Conservation (phyloP, 2,113 vertebrate species). For the Daphoenositta chrysoptera region DNA sequence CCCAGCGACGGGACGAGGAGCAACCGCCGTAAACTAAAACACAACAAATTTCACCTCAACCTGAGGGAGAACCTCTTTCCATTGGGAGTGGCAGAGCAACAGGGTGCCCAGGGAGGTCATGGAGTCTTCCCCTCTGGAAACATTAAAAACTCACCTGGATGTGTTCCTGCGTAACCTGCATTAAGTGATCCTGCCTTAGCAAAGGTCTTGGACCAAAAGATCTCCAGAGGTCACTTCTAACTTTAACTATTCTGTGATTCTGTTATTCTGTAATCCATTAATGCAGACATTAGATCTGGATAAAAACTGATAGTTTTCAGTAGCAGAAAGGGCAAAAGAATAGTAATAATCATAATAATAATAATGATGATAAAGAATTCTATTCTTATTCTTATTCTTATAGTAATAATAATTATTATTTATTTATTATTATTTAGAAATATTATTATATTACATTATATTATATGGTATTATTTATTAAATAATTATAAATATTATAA, state of each 20-base stretch:
- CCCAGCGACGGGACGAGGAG: rapidly evolving
- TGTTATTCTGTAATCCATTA: neutral
- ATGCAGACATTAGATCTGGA: neutral
- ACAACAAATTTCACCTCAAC: neutral
- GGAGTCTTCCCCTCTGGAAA: neutral
- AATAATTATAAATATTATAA: no score
- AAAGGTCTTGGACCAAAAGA: neutral
- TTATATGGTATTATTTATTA: no score
- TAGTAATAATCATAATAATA: no score
- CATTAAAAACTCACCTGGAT: neutral
- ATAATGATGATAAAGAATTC: no score
- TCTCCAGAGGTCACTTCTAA: neutral
- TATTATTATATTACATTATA: no score
- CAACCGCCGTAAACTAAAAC: neutral
- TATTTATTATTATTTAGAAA: no score
- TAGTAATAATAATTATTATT: neutral
- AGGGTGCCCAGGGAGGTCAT: neutral
- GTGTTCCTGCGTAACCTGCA: neutral
- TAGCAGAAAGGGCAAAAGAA: neutral
- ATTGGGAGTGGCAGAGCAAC: neutral
- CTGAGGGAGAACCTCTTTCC: neutral
- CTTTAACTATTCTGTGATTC: no score
- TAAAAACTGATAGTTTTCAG: neutral
- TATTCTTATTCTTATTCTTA: no score
- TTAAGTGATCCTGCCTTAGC: neutral